phyloP scores from a whole-genome alignment of 2,888 invertebrate genomes.

The Amblyjoppa fuscipennis region DNA sequence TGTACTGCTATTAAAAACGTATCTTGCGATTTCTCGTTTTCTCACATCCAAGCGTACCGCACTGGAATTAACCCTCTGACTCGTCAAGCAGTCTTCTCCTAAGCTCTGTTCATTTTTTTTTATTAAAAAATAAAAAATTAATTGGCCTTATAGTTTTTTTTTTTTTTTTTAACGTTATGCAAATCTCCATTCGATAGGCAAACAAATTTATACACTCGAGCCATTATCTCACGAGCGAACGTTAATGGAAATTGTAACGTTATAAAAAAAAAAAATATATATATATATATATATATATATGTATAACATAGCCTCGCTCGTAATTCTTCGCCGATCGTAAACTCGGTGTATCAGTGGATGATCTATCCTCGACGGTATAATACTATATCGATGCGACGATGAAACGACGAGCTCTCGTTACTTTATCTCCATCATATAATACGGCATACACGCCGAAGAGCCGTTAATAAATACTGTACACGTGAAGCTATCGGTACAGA shows the following conservation, averaged over 20 bases:
- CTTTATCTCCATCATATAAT: slow-evolving; percentile 60
- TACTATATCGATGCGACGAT: slow-evolving; percentile 55
- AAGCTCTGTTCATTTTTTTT: too few species aligned
- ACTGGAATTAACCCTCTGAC: too few species aligned
- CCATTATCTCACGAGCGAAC: background rate
- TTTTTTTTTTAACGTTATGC: background rate
- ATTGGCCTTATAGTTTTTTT: background rate
- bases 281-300: background rate
- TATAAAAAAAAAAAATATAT: slow-evolving; percentile 38
- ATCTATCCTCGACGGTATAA: slow-evolving; percentile 33
- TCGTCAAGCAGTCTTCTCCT: too few species aligned
- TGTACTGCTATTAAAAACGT: too few species aligned
- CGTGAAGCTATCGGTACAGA: slow-evolving; percentile 22
- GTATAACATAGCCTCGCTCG: slow-evolving; percentile 22
- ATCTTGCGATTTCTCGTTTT: too few species aligned
- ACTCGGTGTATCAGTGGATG: slow-evolving; percentile 52
- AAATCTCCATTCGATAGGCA: background rate
- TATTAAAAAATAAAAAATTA: background rate
- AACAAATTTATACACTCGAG: background rate
- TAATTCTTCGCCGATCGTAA: slow-evolving; percentile 48
- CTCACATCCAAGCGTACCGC: too few species aligned
- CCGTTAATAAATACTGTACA: slow-evolving; percentile 20
- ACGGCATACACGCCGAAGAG: slow-evolving; percentile 23
- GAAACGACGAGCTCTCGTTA: slow-evolving; percentile 45
- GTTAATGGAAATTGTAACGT: background rate